Evolutionary conservation across 2,113 vertebrate genomes (phyloP).

Genomic region (Corapipo altera): DNA sequence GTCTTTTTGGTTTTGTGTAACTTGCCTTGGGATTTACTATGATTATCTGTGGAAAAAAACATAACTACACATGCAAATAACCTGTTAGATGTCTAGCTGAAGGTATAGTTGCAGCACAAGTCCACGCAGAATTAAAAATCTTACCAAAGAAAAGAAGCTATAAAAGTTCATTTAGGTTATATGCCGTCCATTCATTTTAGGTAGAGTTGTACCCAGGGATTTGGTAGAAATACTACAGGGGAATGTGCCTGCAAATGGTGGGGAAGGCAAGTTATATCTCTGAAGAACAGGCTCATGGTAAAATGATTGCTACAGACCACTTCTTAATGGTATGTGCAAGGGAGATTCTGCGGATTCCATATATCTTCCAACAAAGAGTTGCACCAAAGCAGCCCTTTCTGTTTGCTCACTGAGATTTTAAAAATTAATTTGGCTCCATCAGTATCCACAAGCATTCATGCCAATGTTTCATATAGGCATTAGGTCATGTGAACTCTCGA

Average conservation of each 20-base stretch:
- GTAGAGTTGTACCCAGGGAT: not conserved
- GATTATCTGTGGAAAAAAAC: not conserved
- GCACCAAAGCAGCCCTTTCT: not conserved
- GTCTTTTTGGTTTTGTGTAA: not conserved
- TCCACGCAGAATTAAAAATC: constrained; percentile 38
- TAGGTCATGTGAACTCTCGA: not conserved
- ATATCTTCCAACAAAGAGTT: not conserved
- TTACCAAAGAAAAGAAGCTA: not conserved
- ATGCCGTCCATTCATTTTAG: not conserved
- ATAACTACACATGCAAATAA: constrained; percentile 24
- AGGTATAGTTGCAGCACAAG: constrained; percentile 38
- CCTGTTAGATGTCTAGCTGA: constrained; percentile 2
- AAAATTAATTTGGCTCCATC: not conserved
- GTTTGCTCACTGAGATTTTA: not conserved
- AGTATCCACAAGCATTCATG: not conserved
- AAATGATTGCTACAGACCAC: not conserved
- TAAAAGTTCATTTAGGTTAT: not conserved
- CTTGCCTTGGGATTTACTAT: constrained; percentile 25
- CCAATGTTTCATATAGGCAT: not conserved
- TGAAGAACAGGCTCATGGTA: not conserved
- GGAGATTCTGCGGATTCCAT: not conserved
- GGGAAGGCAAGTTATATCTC: not conserved
- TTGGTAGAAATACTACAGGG: not conserved
- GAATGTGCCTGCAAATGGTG: not conserved
- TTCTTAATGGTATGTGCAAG: not conserved